Base-by-base conservation (phyloP, 2,797 vertebrate species). In the Columba guinea region DNA sequence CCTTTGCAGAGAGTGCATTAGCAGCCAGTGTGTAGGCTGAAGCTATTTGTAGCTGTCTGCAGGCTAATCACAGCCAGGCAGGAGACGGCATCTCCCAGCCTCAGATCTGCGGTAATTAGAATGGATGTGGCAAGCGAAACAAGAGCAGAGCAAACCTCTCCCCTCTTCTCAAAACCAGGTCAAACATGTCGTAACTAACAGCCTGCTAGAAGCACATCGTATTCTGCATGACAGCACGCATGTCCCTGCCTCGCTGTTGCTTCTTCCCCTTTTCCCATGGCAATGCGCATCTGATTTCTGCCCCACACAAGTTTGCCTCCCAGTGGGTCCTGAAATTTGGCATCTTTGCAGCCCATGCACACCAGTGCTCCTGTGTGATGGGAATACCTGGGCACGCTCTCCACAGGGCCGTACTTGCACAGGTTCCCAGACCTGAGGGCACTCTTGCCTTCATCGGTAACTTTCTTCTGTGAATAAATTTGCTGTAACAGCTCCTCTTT, bases 11-110 rank as follows among this genome's bases (percentile, higher is more conserved):
- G 65, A 23, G n/a, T 22, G 13, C 39, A 4, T 9, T 51, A 59
- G 46, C 62, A 80, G 94, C 78, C 89, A 46, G 67, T 9, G 80
- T 91, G 94, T 80, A 75, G 87, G 89, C 89, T 74, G 97, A 6
- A 88, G 89, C 91, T 97, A 94, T 97, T 97, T 96, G 93, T 89
- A 96, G 73, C 95, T 95, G 96, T 89, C 97, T 93, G 96, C 77
- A 35, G 82, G 83, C 32, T 93, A 78, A 97, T 92, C 92, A 49
- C 82, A 86, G 92, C 80, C 85, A 86, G 84, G 85, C 76, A 79
- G 53, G 58, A 68, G 94, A 60, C 2, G 32, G 94, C 92, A 90
- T 35, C 83, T 97, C 95, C 87, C 92, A 77, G 70, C 82, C 69
- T 84, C 84, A 80, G 60, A 69, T 87, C 84, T 77, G 58, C 2